Evolutionary conservation across 2,797 vertebrate species (phyloP).

Genomic region (Corythornis leucogaster): DNA sequence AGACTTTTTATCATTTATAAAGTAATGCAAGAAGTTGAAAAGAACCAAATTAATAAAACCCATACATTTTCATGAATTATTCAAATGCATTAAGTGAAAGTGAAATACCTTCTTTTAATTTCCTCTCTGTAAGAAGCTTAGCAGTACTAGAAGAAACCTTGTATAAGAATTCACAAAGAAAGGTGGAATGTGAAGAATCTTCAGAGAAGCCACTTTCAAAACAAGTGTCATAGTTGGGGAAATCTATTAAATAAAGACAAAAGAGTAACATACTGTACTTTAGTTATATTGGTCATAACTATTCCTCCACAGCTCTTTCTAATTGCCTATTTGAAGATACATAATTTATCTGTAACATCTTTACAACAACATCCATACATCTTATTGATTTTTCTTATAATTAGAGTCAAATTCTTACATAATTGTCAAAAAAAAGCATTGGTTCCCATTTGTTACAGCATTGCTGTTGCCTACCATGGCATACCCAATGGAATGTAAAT

Average conservation of each 20-base stretch:
- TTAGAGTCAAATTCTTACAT: background rate
- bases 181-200: slow-evolving; percentile 77
- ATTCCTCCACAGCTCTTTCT: background rate
- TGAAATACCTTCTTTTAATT: slow-evolving; percentile 87
- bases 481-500: background rate
- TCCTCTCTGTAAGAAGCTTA: slow-evolving; percentile 85
- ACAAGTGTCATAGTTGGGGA: slow-evolving; percentile 83
- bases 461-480: background rate
- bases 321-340: fast-evolving
- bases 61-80: background rate
- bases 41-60: background rate
- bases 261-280: background rate
- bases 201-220: slow-evolving; percentile 77
- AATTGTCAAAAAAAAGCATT: background rate
- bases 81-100: background rate
- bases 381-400: background rate
- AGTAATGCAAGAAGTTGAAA: background rate
- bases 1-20: background rate
- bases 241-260: slow-evolving; percentile 80
- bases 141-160: slow-evolving; percentile 79
- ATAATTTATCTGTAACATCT: background rate
- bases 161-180: slow-evolving; percentile 94
- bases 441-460: background rate
- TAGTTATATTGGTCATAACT: background rate
- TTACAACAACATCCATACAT: background rate